These are phyloP conservation scores for Halocaridina rubra DNA, from an alignment of 2,888 invertebrate genomes.

Conservation along the genomic window DNA sequence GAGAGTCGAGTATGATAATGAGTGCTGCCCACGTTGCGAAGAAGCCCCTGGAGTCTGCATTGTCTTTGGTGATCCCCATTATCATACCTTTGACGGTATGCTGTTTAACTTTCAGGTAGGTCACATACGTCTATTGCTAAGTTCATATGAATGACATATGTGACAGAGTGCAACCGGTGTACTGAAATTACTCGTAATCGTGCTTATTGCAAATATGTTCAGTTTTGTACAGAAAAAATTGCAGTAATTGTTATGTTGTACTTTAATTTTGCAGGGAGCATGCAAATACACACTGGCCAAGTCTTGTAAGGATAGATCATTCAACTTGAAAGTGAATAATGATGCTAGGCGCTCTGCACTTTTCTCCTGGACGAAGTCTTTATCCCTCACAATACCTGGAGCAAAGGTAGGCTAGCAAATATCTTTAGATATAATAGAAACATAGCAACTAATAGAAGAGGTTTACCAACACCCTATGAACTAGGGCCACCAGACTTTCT, in stretches of 20 bases:
- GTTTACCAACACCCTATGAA: too few relatives aligned
- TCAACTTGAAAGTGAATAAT: constrained; percentile 44
- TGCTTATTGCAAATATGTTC: too few relatives aligned
- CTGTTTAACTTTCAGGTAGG: constrained; percentile 85
- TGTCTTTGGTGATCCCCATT: constrained; percentile 95
- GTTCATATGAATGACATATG: too few relatives aligned
- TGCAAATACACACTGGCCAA: constrained; percentile 91
- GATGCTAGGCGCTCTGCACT: constrained; percentile 77
- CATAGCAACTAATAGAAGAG: too few relatives aligned
- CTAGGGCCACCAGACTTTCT: too few relatives aligned
- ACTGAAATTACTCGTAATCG: too few relatives aligned
- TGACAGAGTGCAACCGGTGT: too few relatives aligned
- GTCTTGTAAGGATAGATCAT: constrained; percentile 74
- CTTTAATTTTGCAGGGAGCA: constrained; percentile 74
- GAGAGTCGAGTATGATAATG: constrained; percentile 32
- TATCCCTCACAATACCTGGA: constrained; percentile 77
- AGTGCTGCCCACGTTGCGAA: constrained; percentile 57
- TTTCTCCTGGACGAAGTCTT: constrained; percentile 92
- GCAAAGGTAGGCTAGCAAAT: constrained; percentile 8
- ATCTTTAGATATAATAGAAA: constrained; percentile 48
- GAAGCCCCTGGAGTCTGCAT: constrained; percentile 49
- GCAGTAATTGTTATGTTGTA: neutral
- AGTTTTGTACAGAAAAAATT: too few relatives aligned
- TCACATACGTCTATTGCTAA: too few relatives aligned
- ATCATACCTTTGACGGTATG: constrained; percentile 93